Evolutionary conservation across 2,888 invertebrate genomes (phyloP), one percentile per base, ranked within the genome.

Genomic region (Plebejus anna): DNA sequence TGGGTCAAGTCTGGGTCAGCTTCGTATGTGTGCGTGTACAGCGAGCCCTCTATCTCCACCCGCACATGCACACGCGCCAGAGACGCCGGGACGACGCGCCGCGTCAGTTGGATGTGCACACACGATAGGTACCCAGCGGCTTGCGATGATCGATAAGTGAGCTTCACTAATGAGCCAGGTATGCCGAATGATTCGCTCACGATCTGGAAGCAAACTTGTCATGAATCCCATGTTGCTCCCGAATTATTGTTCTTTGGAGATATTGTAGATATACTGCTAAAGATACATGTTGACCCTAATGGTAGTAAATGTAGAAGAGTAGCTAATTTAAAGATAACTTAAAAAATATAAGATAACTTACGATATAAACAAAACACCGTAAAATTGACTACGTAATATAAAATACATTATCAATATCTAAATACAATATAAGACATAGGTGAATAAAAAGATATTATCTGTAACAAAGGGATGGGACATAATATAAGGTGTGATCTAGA

Each of bases 111-210:
- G 94, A 99, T 97, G 82, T 98, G 96, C 77, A 99, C 97, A 75
- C 98, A 98, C 76, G 99, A 98, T 81, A 98, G 94, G 90, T 99
- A 99, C 70, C 99, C 99, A 2, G 98, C 96, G 0, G 98, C 97
- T 90, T 99, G 97, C 76, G 98, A 98, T 82, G 98, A 99, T 87
- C 98, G 97, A 92, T 99, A 99, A 83, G 99, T 97, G 81, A 99
- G 95, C 88, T 98, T 97, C 9, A 99, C 96, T 81, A 97, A 97
- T 9, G 99, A 99, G 71, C 98, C 98, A 5, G 99, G 98, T 81
- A 99, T 98, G 76, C 97, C 96, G 80, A 99, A 97, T 81, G 98
- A 97, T 91, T 99, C 99, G 91, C 98, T 99, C n/a, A 99, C 96
- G 85, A 99, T 98, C 98, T 98, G 94, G 75, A 85, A 85, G 28